A percentile compares a stretch with the other conserved stretches of the same genome.
Conservation (phyloP, 92 coral and sea anemone genomes). For the Zoanthus sansibaricus region DNA sequence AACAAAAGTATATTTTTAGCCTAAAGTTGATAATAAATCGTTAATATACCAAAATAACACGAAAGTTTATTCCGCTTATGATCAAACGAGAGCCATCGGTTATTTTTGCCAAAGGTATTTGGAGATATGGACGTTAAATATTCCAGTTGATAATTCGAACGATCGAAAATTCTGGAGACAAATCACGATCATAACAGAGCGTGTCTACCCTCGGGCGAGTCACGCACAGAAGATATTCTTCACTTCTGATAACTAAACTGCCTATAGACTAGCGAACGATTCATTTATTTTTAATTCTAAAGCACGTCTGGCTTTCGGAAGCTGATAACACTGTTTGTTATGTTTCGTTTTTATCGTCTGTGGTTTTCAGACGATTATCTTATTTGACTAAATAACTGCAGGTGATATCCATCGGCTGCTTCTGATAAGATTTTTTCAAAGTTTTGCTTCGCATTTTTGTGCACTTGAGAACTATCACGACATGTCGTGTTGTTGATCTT, state of each 20-base stretch:
- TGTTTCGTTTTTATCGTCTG: neutral
- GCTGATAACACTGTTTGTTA: conserved; percentile 6
- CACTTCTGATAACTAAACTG: neutral
- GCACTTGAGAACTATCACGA: neutral
- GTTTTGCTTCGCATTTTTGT: neutral
- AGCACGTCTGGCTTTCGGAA: neutral
- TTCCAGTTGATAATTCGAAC: neutral
- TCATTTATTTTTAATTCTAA: neutral
- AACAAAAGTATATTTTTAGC: too few relatives aligned
- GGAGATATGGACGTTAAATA: neutral
- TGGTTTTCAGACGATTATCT: conserved; percentile 13
- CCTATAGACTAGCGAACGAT: neutral
- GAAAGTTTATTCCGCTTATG: neutral
- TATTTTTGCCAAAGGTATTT: neutral
- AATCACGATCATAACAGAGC: neutral
- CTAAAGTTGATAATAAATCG: too few relatives aligned
- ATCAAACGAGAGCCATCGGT: neutral
- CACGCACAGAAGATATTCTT: neutral
- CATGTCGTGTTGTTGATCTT: neutral
- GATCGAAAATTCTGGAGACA: neutral
- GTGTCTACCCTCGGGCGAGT: neutral
- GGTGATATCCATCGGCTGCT: neutral
- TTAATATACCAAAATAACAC: too few relatives aligned
- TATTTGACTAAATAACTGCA: neutral
- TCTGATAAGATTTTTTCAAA: neutral